These are phyloP conservation scores for Gnatocerus cornutus DNA, from an alignment of 2,888 invertebrate species.

Conservation along the genomic window DNA sequence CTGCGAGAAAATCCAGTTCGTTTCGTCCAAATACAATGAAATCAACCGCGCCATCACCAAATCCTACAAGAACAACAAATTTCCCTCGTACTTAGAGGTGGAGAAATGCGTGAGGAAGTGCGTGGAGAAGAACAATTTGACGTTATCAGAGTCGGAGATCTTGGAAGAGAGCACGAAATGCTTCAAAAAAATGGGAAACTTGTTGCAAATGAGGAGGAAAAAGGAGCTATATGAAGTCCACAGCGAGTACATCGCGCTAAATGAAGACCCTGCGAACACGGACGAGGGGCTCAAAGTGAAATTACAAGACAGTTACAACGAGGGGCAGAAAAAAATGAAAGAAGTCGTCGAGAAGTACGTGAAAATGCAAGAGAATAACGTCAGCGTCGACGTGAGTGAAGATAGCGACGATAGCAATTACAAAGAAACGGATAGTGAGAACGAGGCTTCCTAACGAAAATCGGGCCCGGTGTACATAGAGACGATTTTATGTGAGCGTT, in stretches of 20 bases:
- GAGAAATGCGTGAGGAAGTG: constrained; percentile 61
- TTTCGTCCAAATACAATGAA: constrained; percentile 59
- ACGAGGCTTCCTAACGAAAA: neutral
- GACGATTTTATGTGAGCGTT: too few species aligned
- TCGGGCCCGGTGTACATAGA: too few species aligned
- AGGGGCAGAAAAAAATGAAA: constrained; percentile 59
- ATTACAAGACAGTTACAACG: constrained; percentile 57
- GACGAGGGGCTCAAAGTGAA: constrained; percentile 58
- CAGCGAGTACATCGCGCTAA: constrained; percentile 18
- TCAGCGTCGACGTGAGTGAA: constrained; percentile 51
- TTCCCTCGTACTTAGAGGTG: constrained; percentile 65
- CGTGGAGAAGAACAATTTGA: constrained; percentile 56
- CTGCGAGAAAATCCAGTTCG: constrained; percentile 60
- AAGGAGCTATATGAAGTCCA: constrained; percentile 64
- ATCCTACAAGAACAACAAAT: constrained; percentile 63
- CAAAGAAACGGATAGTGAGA: constrained; percentile 31
- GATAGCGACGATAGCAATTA: constrained; percentile 56
- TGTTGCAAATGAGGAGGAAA: constrained; percentile 63
- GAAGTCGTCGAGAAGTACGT: constrained; percentile 61
- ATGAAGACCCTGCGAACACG: constrained; percentile 63
- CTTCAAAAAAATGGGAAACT: constrained; percentile 64
- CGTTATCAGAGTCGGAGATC: constrained; percentile 57
- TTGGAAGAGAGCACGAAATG: constrained; percentile 62
- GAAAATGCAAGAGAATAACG: constrained; percentile 55
- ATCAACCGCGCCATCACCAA: constrained; percentile 63